These are phyloP conservation scores for Passerina amoena DNA, from an alignment of 2,113 vertebrate species.

Conservation along the genomic window DNA sequence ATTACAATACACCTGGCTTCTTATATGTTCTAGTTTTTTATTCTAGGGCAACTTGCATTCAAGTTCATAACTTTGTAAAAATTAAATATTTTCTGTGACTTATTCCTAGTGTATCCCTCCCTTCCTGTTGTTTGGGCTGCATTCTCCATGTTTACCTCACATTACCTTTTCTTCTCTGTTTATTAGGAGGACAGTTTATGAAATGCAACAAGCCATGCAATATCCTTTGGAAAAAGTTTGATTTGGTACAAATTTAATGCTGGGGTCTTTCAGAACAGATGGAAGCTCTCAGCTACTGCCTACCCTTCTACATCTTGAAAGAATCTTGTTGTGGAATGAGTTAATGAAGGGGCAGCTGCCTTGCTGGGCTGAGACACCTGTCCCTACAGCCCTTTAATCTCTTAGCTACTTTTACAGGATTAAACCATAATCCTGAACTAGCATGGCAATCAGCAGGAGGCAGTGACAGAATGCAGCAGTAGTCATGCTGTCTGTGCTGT, in stretches of 20 bases:
- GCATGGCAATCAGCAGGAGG: not conserved
- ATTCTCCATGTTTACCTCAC: not conserved
- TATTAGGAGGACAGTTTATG: not conserved
- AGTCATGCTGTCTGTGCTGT: not conserved
- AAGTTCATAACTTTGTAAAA: not conserved
- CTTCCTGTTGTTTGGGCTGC: not conserved
- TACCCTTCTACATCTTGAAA: rapidly evolving
- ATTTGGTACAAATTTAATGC: not conserved
- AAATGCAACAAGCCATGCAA: not conserved
- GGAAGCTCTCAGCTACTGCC: not conserved
- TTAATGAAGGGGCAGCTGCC: not conserved
- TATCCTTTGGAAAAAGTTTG: not conserved
- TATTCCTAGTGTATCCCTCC: not conserved
- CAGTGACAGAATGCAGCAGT: not conserved
- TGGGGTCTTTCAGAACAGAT: not conserved
- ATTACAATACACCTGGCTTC: not conserved
- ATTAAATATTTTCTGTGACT: not conserved
- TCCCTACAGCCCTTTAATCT: not conserved
- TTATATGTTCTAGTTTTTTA: rapidly evolving
- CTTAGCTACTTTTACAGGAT: not conserved
- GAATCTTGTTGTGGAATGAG: not conserved
- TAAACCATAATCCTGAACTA: not conserved
- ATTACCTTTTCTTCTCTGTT: not conserved
- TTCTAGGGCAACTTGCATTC: not conserved
- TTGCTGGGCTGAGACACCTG: not conserved